A percentile compares a stretch with the other conserved stretches of the same genome.
Conservation (phyloP, 2,113 vertebrate species). For the Cricetomys ansorgei region DNA sequence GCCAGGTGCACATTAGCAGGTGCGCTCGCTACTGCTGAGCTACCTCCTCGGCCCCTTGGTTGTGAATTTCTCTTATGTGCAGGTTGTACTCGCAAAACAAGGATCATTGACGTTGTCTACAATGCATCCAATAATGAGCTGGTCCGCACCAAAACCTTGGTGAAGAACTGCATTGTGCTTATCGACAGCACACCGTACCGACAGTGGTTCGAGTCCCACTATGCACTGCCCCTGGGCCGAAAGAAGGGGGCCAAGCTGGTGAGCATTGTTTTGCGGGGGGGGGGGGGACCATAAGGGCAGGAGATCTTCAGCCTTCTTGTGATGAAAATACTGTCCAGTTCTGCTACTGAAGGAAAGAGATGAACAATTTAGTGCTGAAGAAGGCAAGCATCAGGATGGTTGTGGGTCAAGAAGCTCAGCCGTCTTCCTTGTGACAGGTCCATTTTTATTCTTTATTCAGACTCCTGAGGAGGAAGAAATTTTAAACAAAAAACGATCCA, state of each 20-base stretch:
- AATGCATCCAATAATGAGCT: constrained; percentile 99
- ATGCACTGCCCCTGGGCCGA: constrained; percentile 95
- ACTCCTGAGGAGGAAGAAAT: constrained; percentile 98
- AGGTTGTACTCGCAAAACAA: constrained; percentile 99
- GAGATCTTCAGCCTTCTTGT: constrained; percentile 79
- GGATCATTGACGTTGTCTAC: constrained; percentile 99
- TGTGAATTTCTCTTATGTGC: constrained; percentile 52
- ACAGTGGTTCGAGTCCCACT: constrained; percentile 99
- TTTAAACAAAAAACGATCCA: constrained; percentile 98
- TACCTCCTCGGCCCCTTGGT: not conserved
- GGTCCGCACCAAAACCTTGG: constrained; percentile 98
- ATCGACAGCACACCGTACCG: constrained; percentile 97
- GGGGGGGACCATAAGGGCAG: fast-evolving
- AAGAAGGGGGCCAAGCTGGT: constrained; percentile 99
- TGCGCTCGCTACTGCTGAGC: not conserved
- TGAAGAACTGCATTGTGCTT: constrained; percentile 98
- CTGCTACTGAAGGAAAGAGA: constrained; percentile 94
- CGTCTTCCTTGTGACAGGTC: not conserved
- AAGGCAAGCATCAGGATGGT: constrained; percentile 78
- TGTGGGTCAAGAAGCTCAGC: not conserved
- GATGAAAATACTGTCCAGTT: constrained; percentile 95
- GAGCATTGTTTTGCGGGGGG: not conserved
- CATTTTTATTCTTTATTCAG: constrained; percentile 79
- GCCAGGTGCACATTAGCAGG: not conserved
- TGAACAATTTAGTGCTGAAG: constrained; percentile 89